Evolutionary conservation across 2,888 invertebrate species (phyloP), one percentile per base, ranked within the genome.

Genomic region (Fissipunctia ypsillon): DNA sequence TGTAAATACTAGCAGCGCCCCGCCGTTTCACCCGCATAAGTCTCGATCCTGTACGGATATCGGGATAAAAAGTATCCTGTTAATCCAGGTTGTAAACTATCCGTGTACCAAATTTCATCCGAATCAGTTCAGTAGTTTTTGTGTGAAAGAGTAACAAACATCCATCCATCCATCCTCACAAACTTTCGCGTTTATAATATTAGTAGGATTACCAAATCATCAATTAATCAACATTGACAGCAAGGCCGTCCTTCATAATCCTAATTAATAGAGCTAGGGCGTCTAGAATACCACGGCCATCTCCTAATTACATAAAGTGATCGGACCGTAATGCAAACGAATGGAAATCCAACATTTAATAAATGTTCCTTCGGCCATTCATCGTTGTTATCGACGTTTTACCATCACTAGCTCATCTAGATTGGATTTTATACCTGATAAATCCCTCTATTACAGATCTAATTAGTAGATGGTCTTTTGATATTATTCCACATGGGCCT

Each of bases 311-410:
- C 7, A 2, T 41, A 54, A 67, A 77, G 57, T 70, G 31, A 69
- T 60, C 25, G 28, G 3, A 43, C 12, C 28, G 43, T 45, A 52
- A 54, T 50, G 28, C 25, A 31, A 77, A 45, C 22, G 25, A 59
- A 64, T 77, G 35, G 25, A 59, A 77, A 78, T 35, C 52, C 31
- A 52, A n/a, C 25, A 12, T 28, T 28, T 50, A 48, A 69, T 43
- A 28, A 77, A 59, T 64, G 25, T 41, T 54, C 14, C 19, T 63
- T 31, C 25, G n/a, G n/a, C n/a, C 31, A 73, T 66, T 56, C 14
- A 60, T 52, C 52, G 63, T 64, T 38, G 38, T 71, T 71, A 78
- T 76, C 52, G 78, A 65, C 43, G 35, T 72, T 43, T 78, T 72
- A n/a, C 43, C 59, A 60, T 41, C 64, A 77, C 64, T 71, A 71